These are phyloP conservation scores for Eurystomus glaucurus DNA, from an alignment of 2,797 vertebrate genomes.

Conservation along the genomic window DNA sequence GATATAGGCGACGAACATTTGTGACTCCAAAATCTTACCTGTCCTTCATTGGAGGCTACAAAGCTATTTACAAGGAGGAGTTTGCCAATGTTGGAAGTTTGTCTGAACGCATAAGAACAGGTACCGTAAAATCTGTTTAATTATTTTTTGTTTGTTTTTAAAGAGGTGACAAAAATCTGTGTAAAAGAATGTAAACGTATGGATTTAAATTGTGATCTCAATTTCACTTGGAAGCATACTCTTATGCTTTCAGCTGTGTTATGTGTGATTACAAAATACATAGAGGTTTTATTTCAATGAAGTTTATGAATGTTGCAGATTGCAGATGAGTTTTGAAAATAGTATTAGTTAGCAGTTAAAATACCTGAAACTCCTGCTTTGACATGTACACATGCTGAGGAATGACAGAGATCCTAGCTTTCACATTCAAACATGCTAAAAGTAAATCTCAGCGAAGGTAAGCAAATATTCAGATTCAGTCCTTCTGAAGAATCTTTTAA, in stretches of 20 bases:
- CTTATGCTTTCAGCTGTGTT: neutral
- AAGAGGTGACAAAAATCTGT: neutral
- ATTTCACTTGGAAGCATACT: neutral
- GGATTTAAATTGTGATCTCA: neutral
- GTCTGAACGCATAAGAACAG: constrained; percentile 88
- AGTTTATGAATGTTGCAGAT: neutral
- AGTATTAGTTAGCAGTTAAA: neutral
- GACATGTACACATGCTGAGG: neutral
- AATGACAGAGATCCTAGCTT: neutral
- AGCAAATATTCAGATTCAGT: neutral
- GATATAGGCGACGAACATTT: constrained; percentile 87
- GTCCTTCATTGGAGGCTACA: constrained; percentile 89
- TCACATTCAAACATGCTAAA: neutral
- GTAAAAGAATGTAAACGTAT: neutral
- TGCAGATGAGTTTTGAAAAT: neutral
- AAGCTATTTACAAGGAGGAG: constrained; percentile 86
- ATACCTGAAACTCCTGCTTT: neutral
- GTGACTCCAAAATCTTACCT: constrained; percentile 91
- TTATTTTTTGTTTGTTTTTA: neutral
- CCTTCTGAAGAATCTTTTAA: neutral
- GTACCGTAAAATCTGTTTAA: constrained; percentile 63
- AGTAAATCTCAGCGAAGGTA: neutral
- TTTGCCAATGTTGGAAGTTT: constrained; percentile 82
- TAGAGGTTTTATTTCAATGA: neutral
- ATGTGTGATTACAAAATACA: neutral